Base-by-base conservation (phyloP, 2,113 vertebrate genomes). In the Euleptes europaea region DNA sequence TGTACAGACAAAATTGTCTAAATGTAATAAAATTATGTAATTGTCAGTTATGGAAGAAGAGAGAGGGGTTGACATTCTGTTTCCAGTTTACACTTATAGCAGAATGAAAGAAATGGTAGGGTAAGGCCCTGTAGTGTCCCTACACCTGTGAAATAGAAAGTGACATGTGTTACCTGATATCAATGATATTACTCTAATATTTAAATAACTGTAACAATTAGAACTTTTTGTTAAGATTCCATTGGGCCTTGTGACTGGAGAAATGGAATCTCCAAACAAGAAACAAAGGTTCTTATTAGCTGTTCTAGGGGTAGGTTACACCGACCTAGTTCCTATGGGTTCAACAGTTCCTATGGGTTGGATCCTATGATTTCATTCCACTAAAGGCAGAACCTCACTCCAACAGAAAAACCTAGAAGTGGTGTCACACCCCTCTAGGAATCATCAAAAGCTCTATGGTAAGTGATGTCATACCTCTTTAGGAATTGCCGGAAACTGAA, bases 1-100 rank as follows among this genome's bases (percentile, higher is more conserved):
- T 42, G 31, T 85, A 84, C 42, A 87, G 65, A 79, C 84, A 83
- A 89, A 86, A 75, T 0, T 83, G 85, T 88, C 88, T 91, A 86
- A 87, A 83, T 84, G 80, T 76, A 88, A 93, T 90, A 89, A 89
- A 82, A 38, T 78, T 78, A 70, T 42, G 74, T 38, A 9, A 2
- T 75, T 3, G 0, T 82, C 47, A 69, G 84, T 73, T 75, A 78
- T 89, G 85, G 88, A 84, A 80, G 76, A 57, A 4, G 60, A 67
- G 67, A n/a, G 60, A 66, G 73, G 80, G 3, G 35, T 49, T 75
- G 79, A 67, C 60, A 57, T 78, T 63, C n/a, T 88, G 86, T 35
- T 87, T 85, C 54, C 76, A 23, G 1, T 42, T 0, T 19, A 65
- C 0, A 0, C 73, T 84, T 92, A 89, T 85, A 86, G 78, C 76